Percentiles rank a stretch among this genome's conserved stretches.
phyloP scores from a whole-genome alignment of 2,888 invertebrate genomes.

The Tricholauxania praeusta region DNA sequence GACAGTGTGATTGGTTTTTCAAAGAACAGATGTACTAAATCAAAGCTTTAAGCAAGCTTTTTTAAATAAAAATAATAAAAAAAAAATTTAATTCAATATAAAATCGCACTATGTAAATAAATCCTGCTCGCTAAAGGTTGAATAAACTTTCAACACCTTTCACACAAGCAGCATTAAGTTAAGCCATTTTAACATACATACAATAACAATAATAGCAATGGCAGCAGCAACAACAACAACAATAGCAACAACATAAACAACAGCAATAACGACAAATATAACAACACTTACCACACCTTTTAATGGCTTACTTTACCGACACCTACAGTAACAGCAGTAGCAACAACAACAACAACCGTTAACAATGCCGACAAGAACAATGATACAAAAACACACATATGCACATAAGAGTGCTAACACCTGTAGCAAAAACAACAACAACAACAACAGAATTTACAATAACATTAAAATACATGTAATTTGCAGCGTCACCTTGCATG shows the following conservation, averaged over 20 bases:
- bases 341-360: neutral
- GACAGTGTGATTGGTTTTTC: no score
- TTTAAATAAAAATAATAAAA: no score
- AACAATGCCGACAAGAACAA: no score
- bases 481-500: no score
- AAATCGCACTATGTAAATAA: no score
- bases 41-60: neutral
- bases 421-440: no score
- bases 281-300: conserved; percentile 26
- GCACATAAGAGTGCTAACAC: neutral
- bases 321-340: neutral
- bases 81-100: no score
- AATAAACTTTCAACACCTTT: neutral
- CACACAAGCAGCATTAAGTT: neutral
- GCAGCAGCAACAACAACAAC: neutral
- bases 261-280: conserved; percentile 12
- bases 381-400: neutral
- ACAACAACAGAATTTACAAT: no score
- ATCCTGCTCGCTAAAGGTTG: no score
- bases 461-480: no score
- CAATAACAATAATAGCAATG: conserved; percentile 10
- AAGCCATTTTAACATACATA: neutral
- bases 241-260: neutral
- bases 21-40: neutral
- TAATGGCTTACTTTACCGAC: conserved; percentile 12